phyloP scores from a whole-genome alignment of 2,113 vertebrate genomes.

The Eurystomus gularis region DNA sequence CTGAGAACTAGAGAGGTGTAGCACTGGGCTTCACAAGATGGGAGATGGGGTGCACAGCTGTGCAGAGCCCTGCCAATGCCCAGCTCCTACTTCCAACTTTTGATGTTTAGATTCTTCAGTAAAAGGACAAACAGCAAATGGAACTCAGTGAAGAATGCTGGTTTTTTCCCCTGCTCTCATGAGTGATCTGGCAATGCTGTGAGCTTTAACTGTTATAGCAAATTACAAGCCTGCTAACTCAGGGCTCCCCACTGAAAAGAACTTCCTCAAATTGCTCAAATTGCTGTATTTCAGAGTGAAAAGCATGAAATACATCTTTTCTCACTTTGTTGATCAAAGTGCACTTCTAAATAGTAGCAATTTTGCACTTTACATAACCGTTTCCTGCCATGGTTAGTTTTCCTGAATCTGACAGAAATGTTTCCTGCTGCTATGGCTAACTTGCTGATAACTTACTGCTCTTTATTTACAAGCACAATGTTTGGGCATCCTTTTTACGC shows the following conservation, averaged over 20 bases:
- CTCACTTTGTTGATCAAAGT: conserved; percentile 19
- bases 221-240: background rate
- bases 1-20: background rate
- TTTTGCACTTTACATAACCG: background rate
- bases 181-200: background rate
- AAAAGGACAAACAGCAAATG: background rate
- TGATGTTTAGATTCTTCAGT: background rate
- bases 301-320: background rate
- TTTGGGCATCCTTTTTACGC: background rate
- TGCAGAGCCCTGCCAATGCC: fast-evolving
- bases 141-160: background rate
- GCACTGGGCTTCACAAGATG: background rate
- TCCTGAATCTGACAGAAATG: background rate
- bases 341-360: conserved; percentile 16
- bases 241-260: background rate
- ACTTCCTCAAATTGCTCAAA: background rate
- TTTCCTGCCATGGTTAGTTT: conserved; percentile 10
- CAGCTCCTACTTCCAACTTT: background rate
- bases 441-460: conserved; percentile 9
- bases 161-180: background rate
- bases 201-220: background rate
- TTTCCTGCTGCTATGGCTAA: conserved; percentile 29
- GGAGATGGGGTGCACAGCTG: background rate
- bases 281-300: background rate
- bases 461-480: conserved; percentile 23